Evolutionary conservation across 2,888 invertebrate species (phyloP).

Genomic region (Linyphia triangularis): DNA sequence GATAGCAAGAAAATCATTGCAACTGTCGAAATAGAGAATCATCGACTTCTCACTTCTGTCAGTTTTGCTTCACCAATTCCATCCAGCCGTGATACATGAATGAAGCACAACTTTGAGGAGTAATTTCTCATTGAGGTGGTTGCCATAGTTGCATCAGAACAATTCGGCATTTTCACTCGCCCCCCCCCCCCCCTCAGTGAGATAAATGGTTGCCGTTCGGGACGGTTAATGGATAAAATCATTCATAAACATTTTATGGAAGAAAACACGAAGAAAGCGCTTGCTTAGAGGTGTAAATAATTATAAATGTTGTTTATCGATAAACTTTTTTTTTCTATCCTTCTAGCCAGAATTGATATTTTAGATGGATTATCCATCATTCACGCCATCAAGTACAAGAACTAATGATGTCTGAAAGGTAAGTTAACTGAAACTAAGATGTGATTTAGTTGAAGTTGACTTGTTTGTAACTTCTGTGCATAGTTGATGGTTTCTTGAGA

Average conservation of each 20-base stretch:
- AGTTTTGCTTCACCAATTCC: slow-evolving; percentile 24
- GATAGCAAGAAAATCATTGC: slow-evolving; percentile 16
- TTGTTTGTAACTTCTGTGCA: too few relatives aligned
- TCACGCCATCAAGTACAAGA: background rate
- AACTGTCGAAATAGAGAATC: slow-evolving; percentile 44
- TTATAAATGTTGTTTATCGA: background rate
- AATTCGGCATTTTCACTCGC: slow-evolving; percentile 3
- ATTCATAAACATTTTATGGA: slow-evolving; percentile 19
- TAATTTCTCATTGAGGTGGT: slow-evolving; percentile 39
- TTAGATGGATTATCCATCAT: background rate
- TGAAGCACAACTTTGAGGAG: slow-evolving; percentile 44
- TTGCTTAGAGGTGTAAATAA: background rate
- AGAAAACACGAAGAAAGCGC: background rate
- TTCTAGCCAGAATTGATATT: background rate
- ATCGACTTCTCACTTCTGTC: slow-evolving; percentile 43
- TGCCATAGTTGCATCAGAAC: slow-evolving; percentile 32
- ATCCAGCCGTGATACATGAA: slow-evolving; percentile 41
- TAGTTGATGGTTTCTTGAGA: too few relatives aligned
- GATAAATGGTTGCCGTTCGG: slow-evolving; percentile 31
- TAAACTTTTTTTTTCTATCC: background rate
- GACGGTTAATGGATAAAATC: slow-evolving; percentile 54
- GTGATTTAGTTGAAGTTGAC: too few relatives aligned
- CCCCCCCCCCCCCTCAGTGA: slow-evolving; percentile 1
- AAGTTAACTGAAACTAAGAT: too few relatives aligned
- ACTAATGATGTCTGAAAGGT: background rate